These are phyloP conservation scores for Papilio polytes DNA, from an alignment of 1,140 invertebrate species.

Conservation along the genomic window DNA sequence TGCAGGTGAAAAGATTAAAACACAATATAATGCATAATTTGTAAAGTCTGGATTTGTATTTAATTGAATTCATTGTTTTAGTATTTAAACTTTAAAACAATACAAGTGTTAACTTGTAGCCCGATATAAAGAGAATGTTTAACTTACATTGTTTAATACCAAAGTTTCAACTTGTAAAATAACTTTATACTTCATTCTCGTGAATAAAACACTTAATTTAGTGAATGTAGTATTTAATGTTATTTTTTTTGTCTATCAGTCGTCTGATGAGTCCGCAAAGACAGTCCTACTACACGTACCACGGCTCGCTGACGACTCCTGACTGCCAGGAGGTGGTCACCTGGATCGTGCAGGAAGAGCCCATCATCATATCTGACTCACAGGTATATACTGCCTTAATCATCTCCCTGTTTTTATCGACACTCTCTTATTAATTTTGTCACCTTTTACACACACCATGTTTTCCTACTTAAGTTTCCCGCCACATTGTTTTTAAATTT, in stretches of 20 bases:
- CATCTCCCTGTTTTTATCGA: not conserved
- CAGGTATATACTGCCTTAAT: constrained; percentile 67
- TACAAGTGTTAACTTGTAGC: too few species aligned
- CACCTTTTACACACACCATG: too few species aligned
- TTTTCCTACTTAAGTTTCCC: too few species aligned
- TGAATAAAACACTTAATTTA: too few species aligned
- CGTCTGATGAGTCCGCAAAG: constrained; percentile 64
- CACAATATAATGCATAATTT: not conserved
- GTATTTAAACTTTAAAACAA: not conserved
- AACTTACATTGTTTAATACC: too few species aligned
- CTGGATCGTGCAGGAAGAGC: constrained; percentile 86
- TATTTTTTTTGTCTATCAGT: constrained; percentile 45
- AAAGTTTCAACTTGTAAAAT: too few species aligned
- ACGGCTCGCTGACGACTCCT: constrained; percentile 88
- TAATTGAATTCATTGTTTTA: constrained; percentile 5
- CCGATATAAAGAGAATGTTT: too few species aligned
- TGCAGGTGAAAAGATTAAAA: too few species aligned
- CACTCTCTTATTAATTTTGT: too few species aligned
- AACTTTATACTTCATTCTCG: too few species aligned
- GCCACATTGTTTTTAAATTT: too few species aligned
- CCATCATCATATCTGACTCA: constrained; percentile 77
- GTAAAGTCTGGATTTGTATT: constrained; percentile 5
- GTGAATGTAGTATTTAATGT: not conserved
- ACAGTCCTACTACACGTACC: constrained; percentile 84
- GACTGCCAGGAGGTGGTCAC: constrained; percentile 86